Percentiles rank a stretch among this genome's conserved stretches.
Evolutionary conservation across 2,888 invertebrate species (phyloP).

Genomic region (Homarus gammarus): DNA sequence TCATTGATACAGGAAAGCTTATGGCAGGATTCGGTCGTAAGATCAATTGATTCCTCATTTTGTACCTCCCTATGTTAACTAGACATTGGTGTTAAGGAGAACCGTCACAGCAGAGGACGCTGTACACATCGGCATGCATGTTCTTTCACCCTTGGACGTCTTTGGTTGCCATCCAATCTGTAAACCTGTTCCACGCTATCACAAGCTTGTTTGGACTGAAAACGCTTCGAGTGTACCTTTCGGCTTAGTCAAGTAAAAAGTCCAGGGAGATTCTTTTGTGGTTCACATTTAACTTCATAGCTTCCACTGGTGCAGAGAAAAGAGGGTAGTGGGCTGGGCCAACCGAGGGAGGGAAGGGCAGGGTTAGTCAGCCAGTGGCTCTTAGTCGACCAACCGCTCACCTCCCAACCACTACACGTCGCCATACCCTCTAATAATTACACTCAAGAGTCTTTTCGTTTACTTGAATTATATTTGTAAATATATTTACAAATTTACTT

Average conservation of each 20-base stretch:
- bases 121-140: neutral
- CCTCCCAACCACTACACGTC: neutral
- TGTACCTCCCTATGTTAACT: no score
- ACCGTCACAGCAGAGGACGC: neutral
- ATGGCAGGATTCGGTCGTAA: no score
- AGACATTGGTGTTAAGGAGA: no score
- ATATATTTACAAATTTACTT: no score
- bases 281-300: constrained; percentile 57
- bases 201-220: constrained; percentile 56
- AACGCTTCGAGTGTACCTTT: constrained; percentile 57
- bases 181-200: constrained; percentile 38
- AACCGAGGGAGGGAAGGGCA: constrained; percentile 2
- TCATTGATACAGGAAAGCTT: no score
- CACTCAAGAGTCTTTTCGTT: no score
- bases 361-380: neutral
- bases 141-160: neutral
- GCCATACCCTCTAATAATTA: neutral
- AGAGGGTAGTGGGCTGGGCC: neutral
- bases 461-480: no score
- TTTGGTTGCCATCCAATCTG: constrained; percentile 21
- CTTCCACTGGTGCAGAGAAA: constrained; percentile 39
- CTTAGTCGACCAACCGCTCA: neutral
- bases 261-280: constrained; percentile 54
- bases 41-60: no score
- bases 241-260: constrained; percentile 60